Evolutionary conservation across 1,140 invertebrate genomes (phyloP).

Genomic region (Leptinotarsa lineolata): DNA sequence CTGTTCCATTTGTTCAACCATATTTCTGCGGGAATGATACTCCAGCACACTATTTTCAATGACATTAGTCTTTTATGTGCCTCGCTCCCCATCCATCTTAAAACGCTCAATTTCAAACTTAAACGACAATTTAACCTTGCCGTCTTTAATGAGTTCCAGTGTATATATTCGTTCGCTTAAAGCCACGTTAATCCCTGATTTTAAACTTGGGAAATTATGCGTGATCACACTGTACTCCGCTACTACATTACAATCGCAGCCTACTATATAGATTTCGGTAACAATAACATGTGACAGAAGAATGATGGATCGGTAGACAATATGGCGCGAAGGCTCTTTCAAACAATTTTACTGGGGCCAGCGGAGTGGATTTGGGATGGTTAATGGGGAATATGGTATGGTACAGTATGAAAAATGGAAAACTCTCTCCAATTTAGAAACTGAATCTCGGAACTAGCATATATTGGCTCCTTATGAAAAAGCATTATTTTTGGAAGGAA

Average conservation of each 20-base stretch:
- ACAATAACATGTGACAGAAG: slow-evolving; percentile 51
- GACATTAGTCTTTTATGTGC: neutral
- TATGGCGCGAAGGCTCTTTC: slow-evolving; percentile 46
- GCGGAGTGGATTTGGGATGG: neutral
- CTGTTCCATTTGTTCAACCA: no score
- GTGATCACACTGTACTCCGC: slow-evolving; percentile 48
- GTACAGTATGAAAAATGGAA: no score
- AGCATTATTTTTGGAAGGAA: no score
- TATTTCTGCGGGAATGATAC: neutral
- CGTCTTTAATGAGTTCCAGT: slow-evolving; percentile 35
- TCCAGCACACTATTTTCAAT: neutral
- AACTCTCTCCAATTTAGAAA: no score
- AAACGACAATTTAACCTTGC: slow-evolving; percentile 34
- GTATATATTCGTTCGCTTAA: slow-evolving; percentile 54
- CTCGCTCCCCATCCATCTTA: neutral
- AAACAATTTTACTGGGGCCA: slow-evolving; percentile 36
- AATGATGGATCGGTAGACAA: slow-evolving; percentile 53
- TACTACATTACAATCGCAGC: slow-evolving; percentile 48
- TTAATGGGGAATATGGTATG: no score
- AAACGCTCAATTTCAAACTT: slow-evolving; percentile 24
- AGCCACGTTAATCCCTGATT: slow-evolving; percentile 52
- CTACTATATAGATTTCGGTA: slow-evolving; percentile 49
- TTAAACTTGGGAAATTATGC: slow-evolving; percentile 53
- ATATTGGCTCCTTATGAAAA: no score
- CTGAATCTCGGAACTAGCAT: no score